These are phyloP conservation scores for Phocides pigmalion DNA, from an alignment of 1,140 invertebrate genomes.

Conservation along the genomic window DNA sequence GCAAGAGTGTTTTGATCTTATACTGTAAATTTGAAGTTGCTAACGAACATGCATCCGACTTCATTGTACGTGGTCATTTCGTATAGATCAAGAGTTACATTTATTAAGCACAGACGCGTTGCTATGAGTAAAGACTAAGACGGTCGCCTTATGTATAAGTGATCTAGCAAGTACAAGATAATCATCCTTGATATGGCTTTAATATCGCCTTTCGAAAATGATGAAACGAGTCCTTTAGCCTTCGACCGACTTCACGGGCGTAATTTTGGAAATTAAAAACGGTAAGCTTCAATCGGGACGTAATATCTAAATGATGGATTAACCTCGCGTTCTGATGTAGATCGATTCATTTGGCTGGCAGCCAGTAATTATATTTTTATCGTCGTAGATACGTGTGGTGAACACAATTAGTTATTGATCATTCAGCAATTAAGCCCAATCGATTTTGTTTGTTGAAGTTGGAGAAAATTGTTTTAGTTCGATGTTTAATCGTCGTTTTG, in stretches of 20 bases:
- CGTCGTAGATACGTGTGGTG: slow-evolving; percentile 74
- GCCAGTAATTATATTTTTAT: slow-evolving; percentile 81
- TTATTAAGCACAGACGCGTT: no score
- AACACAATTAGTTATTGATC: slow-evolving; percentile 83
- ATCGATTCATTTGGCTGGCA: slow-evolving; percentile 82
- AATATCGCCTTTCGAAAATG: background rate
- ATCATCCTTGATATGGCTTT: no score
- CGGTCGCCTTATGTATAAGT: no score
- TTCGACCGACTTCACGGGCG: slow-evolving; percentile 54
- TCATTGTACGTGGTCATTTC: no score
- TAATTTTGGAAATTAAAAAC: slow-evolving; percentile 82
- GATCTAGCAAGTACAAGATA: no score
- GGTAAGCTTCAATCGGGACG: slow-evolving; percentile 77
- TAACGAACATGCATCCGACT: no score
- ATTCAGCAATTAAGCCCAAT: slow-evolving; percentile 79
- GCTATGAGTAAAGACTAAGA: no score
- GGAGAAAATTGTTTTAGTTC: slow-evolving; percentile 81
- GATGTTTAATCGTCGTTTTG: slow-evolving; percentile 77
- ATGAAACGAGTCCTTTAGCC: slow-evolving; percentile 45
- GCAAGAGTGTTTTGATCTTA: no score
- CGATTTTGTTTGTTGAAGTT: slow-evolving; percentile 82
- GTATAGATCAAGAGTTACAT: no score
- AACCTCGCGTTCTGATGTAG: slow-evolving; percentile 79
- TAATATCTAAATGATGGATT: slow-evolving; percentile 83
- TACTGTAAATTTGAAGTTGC: no score